A percentile compares a stretch with the other conserved stretches of the same genome.
Conservation (phyloP, 2,888 invertebrate species). For the Tenthredo amoena region DNA sequence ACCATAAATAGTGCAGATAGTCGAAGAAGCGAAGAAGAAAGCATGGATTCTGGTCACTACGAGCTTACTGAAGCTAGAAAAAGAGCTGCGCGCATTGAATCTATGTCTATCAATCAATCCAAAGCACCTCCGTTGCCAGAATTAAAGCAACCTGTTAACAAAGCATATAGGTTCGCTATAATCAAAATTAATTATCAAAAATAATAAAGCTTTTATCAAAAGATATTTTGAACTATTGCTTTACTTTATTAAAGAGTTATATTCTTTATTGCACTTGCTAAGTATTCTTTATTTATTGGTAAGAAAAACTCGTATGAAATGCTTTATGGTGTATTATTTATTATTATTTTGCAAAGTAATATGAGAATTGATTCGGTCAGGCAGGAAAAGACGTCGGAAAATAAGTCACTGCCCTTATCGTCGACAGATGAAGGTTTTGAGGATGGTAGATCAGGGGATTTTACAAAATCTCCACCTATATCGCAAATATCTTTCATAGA, state of each 20-base stretch:
- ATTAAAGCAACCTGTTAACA: constrained; percentile 64
- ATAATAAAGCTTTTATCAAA: constrained; percentile 58
- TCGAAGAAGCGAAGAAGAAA: constrained; percentile 70
- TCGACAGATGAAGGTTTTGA: constrained; percentile 82
- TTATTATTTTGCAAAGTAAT: constrained; percentile 48
- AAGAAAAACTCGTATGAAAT: not conserved
- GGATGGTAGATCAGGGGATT: constrained; percentile 78
- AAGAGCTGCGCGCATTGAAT: constrained; percentile 71
- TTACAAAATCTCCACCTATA: constrained; percentile 70
- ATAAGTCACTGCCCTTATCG: constrained; percentile 74
- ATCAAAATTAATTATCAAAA: constrained; percentile 65
- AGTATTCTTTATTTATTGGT: constrained; percentile 28
- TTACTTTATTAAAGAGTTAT: constrained; percentile 23
- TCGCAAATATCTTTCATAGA: constrained; percentile 67
- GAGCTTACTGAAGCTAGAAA: constrained; percentile 73
- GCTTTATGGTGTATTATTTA: constrained; percentile 33
- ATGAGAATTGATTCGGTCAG: constrained; percentile 57
- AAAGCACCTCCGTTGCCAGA: constrained; percentile 63
- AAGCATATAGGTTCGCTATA: constrained; percentile 69
- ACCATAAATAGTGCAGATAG: constrained; percentile 64
- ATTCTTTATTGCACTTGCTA: constrained; percentile 27
- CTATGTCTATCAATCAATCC: constrained; percentile 63
- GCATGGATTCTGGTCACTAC: constrained; percentile 75
- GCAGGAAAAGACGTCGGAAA: constrained; percentile 71
- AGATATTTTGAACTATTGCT: constrained; percentile 10